These are phyloP conservation scores for Neopipo cinnamomea DNA, from an alignment of 2,113 vertebrate genomes.

Conservation along the genomic window DNA sequence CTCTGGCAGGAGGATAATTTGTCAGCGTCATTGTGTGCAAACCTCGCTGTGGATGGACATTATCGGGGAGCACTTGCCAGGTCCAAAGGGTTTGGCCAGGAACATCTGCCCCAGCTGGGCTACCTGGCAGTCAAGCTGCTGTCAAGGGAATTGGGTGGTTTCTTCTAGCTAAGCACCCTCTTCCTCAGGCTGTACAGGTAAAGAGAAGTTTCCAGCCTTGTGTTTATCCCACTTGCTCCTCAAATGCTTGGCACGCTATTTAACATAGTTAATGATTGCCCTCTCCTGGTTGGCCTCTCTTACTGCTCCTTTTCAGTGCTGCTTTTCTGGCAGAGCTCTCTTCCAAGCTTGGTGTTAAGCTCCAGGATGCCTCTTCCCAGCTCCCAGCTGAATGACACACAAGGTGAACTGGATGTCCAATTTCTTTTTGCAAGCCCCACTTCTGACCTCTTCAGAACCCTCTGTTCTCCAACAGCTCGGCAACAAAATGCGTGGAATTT, in stretches of 20 bases:
- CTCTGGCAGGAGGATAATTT: neutral
- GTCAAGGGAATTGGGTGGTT: neutral
- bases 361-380: accelerated
- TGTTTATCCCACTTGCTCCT: neutral
- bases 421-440: neutral
- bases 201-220: neutral
- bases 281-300: conserved; percentile 19
- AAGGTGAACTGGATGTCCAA: accelerated
- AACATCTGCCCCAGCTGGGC: neutral
- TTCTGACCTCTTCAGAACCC: neutral
- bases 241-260: accelerated
- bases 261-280: neutral
- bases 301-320: neutral
- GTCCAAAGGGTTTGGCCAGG: neutral
- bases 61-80: accelerated
- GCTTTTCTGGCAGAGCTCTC: neutral
- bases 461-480: neutral
- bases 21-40: neutral
- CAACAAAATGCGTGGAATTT: accelerated
- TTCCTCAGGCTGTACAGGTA: neutral
- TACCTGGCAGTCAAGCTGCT: neutral
- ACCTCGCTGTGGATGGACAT: neutral
- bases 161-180: neutral
- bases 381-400: neutral
- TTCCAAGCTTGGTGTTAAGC: neutral